Conservation (phyloP, 2,797 vertebrate genomes). For the Centroberyx gerrardi region DNA sequence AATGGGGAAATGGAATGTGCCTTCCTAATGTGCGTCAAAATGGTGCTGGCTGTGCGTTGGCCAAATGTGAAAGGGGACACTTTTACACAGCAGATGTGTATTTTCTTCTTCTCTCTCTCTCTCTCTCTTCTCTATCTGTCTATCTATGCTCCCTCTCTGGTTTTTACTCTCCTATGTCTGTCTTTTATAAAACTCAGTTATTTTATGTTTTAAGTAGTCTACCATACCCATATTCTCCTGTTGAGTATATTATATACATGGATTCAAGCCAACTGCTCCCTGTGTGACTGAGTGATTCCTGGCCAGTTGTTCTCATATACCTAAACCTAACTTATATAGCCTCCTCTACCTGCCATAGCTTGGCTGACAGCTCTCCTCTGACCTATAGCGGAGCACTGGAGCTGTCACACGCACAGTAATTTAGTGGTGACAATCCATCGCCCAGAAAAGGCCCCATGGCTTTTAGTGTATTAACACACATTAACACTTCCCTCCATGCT, state of each 20-base stretch:
- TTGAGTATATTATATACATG: background rate
- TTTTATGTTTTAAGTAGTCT: background rate
- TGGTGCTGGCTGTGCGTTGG: background rate
- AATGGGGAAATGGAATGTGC: constrained; percentile 63
- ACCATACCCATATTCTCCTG: background rate
- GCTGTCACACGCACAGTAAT: constrained; percentile 71
- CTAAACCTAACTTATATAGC: constrained; percentile 18
- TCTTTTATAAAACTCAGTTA: background rate
- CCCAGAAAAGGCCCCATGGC: constrained; percentile 68
- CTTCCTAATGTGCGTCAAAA: constrained; percentile 16
- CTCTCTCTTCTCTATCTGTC: background rate
- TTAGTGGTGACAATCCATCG: constrained; percentile 75
- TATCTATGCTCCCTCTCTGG: background rate
- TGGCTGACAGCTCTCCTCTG: constrained; percentile 54
- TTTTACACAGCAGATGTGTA: no score
- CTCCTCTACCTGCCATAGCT: constrained; percentile 32
- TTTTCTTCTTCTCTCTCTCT: no score
- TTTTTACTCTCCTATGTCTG: background rate
- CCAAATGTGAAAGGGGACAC: no score
- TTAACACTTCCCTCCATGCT: constrained; percentile 67
- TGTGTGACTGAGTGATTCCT: constrained; percentile 18
- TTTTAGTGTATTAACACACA: constrained; percentile 84
- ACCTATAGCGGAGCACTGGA: constrained; percentile 50
- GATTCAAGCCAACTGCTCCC: background rate
- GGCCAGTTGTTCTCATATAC: constrained; percentile 17